Evolutionary conservation across 92 coral and sea anemone genomes (phyloP).

Genomic region (Paramuricea clavata): DNA sequence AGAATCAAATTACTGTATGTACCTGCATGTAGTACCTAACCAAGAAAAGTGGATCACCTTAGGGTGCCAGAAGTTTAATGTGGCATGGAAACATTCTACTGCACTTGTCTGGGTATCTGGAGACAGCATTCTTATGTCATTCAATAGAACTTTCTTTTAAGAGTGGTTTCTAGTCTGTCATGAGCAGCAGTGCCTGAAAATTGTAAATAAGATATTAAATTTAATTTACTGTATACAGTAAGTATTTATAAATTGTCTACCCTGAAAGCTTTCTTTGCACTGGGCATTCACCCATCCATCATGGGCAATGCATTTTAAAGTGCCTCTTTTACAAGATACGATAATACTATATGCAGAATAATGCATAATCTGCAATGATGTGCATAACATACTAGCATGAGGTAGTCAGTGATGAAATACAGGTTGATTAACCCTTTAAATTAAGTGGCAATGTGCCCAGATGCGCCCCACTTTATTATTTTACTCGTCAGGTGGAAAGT

Average conservation of each 20-base stretch:
- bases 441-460: too few relatives aligned
- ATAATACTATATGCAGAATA: neutral
- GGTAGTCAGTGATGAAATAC: too few relatives aligned
- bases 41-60: neutral
- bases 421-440: too few relatives aligned
- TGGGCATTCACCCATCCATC: too few relatives aligned
- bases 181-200: neutral
- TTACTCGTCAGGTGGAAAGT: too few relatives aligned
- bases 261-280: too few relatives aligned
- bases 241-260: neutral
- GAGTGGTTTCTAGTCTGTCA: neutral
- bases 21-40: neutral
- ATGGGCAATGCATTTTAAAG: too few relatives aligned
- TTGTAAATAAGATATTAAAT: neutral
- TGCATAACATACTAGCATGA: too few relatives aligned
- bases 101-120: neutral
- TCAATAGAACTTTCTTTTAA: neutral
- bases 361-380: too few relatives aligned
- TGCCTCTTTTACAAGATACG: neutral
- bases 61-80: neutral
- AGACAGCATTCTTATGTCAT: neutral
- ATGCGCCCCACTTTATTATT: too few relatives aligned
- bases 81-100: neutral
- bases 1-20: neutral
- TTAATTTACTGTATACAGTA: neutral